A percentile compares a stretch with the other conserved stretches of the same genome.
Conservation (phyloP, 2,888 invertebrate genomes). For the Erpobdella octoculata region DNA sequence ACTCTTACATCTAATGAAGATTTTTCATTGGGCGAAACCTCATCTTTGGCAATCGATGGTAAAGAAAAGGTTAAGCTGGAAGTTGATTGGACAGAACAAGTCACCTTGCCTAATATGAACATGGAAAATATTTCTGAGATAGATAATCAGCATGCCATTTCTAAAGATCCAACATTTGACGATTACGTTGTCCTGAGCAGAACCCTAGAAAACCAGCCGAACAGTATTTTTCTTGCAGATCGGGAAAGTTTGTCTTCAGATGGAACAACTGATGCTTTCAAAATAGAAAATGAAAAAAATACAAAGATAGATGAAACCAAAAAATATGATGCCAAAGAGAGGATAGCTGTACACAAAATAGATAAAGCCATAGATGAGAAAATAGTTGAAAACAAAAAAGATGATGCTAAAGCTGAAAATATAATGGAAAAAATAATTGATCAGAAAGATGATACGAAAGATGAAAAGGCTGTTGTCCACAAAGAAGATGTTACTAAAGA, state of each 20-base stretch:
- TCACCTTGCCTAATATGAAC: too few species aligned
- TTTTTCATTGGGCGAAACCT: too few species aligned
- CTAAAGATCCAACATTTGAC: neutral
- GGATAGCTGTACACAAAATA: too few species aligned
- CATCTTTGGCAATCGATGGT: too few species aligned
- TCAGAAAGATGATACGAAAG: neutral
- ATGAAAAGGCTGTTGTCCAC: too few species aligned
- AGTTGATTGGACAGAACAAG: too few species aligned
- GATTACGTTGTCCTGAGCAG: constrained; percentile 3
- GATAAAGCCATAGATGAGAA: too few species aligned
- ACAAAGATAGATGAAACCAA: neutral
- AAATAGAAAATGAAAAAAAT: neutral
- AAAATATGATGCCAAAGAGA: neutral
- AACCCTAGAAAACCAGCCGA: neutral
- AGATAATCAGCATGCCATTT: too few species aligned
- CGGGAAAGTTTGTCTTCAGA: neutral
- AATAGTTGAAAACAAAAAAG: neutral
- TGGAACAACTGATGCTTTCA: neutral
- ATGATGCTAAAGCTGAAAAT: neutral
- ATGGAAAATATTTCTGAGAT: too few species aligned
- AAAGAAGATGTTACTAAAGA: neutral
- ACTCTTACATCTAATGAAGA: too few species aligned
- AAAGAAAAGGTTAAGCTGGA: too few species aligned
- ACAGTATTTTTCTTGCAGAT: neutral
- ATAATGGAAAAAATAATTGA: neutral